Evolutionary conservation across 2,888 invertebrate species (phyloP), one percentile per base, ranked within the genome.

Genomic region (Mechanitis mazaeus): DNA sequence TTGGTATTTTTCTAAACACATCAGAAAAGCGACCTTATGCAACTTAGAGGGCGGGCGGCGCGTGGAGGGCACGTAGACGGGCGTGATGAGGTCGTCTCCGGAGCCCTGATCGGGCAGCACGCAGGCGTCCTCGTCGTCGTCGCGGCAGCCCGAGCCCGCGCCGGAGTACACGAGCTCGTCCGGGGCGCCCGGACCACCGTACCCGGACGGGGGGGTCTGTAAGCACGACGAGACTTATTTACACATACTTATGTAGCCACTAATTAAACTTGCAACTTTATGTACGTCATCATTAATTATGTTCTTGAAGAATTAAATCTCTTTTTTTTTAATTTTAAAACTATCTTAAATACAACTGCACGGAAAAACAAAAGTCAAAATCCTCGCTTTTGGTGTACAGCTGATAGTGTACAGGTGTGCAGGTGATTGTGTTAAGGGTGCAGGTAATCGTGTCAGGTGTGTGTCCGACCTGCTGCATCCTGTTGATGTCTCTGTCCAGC

Each of bases 121-220:
- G 78, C 97, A 97, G 70, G 97, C 97, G 74, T 97, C 97, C 80
- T 98, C 97, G 76, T 97, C 97, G 73, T 97, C 97, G 65, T 95
- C 95, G 54, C 95, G 93, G 76, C 97, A 97, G 0, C 97, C 97
- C 3, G 97, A 96, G 0, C 97, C 97, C 1, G 96, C 96, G 2
- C 97, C 97, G 7, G 97, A 96, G 85, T 95, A 97, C 59, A 98
- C 96, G 65, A 98, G 91, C 83, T 98, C 98, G 80, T 98, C 98
- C 76, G 95, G 92, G 1, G 95, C 93, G 1, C 93, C 93, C 0
- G 85, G 82, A 0, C 88, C 89, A 0, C 85, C 88, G 79, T 94
- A 94, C 0, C 95, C 95, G 47, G 95, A 95, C 0, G 96, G 95
- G 33, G 96, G 96, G 0, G 96, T 96, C 96, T 96, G 85, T 0